phyloP scores from a whole-genome alignment of 1,140 invertebrate genomes.

The Apis mellifera region DNA sequence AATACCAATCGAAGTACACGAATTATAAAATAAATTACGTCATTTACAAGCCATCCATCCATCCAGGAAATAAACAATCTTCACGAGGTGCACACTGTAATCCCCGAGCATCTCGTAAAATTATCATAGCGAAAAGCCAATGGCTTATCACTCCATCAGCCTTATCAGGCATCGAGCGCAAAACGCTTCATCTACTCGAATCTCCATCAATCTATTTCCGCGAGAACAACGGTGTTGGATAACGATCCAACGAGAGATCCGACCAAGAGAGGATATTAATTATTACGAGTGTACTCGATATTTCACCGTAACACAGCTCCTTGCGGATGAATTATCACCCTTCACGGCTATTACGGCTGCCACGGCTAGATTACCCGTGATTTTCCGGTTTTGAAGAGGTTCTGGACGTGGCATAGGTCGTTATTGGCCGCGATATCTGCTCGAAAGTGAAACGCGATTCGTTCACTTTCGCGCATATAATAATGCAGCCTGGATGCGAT shows the following conservation, averaged over 20 bases:
- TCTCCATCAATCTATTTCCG: neutral
- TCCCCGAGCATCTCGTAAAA: neutral
- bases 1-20: no score
- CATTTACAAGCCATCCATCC: no score
- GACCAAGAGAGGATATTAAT: neutral
- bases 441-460: slow-evolving; percentile 53
- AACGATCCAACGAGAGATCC: neutral
- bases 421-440: neutral
- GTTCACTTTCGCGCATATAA: slow-evolving; percentile 47
- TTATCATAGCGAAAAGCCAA: neutral
- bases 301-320: neutral
- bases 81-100: neutral
- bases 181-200: neutral
- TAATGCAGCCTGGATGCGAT: slow-evolving; percentile 23
- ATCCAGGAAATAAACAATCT: neutral
- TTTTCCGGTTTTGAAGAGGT: neutral
- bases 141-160: slow-evolving; percentile 2
- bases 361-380: neutral
- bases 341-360: neutral
- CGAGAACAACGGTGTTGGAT: slow-evolving; percentile 2
- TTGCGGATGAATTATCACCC: neutral
- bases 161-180: neutral
- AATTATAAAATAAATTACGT: no score
- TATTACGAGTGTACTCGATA: neutral
- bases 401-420: neutral